Conservation (phyloP, 2,113 vertebrate species). For the Oncorhynchus kisutch region DNA sequence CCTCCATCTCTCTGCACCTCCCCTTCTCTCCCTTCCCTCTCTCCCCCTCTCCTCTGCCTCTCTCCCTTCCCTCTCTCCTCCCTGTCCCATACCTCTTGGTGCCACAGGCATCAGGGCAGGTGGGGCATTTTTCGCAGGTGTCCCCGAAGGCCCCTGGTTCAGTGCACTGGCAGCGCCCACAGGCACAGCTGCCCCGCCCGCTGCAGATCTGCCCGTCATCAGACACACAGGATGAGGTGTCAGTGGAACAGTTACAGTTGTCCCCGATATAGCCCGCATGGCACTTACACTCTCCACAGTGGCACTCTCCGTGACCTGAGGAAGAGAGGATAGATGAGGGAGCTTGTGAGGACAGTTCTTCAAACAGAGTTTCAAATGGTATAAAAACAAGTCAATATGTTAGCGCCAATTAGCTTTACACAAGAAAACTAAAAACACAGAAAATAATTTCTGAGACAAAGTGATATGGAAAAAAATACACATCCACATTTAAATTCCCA, state of each 20-base stretch:
- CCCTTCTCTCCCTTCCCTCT: too few species aligned
- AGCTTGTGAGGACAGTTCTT: not conserved
- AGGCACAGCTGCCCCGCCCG: slow-evolving; percentile 82
- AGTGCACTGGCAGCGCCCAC: slow-evolving; percentile 87
- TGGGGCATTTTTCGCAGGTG: slow-evolving; percentile 92
- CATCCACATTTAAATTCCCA: not conserved
- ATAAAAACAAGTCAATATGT: not conserved
- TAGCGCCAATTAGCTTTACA: not conserved
- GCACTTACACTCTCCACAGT: slow-evolving; percentile 96
- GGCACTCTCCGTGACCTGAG: slow-evolving; percentile 92
- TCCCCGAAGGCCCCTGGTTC: slow-evolving; percentile 93
- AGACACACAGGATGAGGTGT: slow-evolving; percentile 77
- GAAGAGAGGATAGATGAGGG: not conserved
- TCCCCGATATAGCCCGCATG: slow-evolving; percentile 87
- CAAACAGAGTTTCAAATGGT: not conserved
- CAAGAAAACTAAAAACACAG: not conserved
- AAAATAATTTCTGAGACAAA: not conserved
- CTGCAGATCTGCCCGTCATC: slow-evolving; percentile 90
- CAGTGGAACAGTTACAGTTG: slow-evolving; percentile 94
- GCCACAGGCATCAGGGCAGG: slow-evolving; percentile 90
- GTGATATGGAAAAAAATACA: not conserved
- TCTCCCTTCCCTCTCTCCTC: not conserved
- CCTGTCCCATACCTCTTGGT: slow-evolving; percentile 82
- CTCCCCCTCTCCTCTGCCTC: too few species aligned
- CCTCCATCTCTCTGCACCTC: too few species aligned